These are phyloP conservation scores for Nyctibius bracteatus DNA, from an alignment of 2,113 vertebrate species.

Conservation along the genomic window DNA sequence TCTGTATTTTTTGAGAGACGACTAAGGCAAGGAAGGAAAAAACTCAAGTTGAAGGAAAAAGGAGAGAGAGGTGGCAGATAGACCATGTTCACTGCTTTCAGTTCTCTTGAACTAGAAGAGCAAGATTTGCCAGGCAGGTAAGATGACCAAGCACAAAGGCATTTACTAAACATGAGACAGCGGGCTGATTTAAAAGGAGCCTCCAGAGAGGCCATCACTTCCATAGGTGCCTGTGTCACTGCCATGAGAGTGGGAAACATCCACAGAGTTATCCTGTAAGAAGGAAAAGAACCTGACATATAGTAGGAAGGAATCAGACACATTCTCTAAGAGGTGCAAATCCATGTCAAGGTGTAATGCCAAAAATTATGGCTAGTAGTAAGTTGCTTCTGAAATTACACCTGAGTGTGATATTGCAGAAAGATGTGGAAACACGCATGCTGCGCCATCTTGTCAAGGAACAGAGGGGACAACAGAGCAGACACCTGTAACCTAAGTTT, in stretches of 20 bases:
- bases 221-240: neutral
- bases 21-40: neutral
- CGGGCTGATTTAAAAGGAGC: neutral
- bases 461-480: neutral
- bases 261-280: neutral
- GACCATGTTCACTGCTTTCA: neutral
- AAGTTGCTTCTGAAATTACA: neutral
- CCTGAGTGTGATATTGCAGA: neutral
- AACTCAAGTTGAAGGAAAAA: neutral
- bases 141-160: neutral
- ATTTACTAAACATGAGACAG: neutral
- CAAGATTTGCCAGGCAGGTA: neutral
- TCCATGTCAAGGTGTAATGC: neutral
- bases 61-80: neutral
- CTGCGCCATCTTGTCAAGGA: neutral
- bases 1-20: neutral
- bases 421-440: neutral
- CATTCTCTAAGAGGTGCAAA: neutral
- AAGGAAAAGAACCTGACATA: neutral
- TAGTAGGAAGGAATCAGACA: neutral
- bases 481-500: neutral
- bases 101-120: neutral
- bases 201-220: neutral
- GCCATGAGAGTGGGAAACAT: neutral
- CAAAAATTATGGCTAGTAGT: neutral